phyloP scores from a whole-genome alignment of 2,888 invertebrate species.

The Sinohyriopsis cumingii region DNA sequence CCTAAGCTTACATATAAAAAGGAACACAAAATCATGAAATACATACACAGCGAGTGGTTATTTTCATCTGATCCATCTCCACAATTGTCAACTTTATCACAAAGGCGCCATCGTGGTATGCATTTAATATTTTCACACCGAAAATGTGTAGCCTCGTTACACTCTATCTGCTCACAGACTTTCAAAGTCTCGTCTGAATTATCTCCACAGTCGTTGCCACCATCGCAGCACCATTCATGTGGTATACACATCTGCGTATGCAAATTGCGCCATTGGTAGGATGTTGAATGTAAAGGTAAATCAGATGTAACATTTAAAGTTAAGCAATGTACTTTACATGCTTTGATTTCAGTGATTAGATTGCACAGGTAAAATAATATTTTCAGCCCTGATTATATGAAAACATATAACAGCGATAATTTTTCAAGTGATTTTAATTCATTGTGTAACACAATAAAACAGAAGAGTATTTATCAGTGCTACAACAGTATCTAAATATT shows the following conservation, averaged over 20 bases:
- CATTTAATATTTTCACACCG: conserved; percentile 66
- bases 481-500: too few species aligned
- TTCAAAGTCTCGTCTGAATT: conserved; percentile 65
- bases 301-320: too few species aligned
- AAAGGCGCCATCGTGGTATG: conserved; percentile 76
- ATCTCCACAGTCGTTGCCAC: conserved; percentile 69
- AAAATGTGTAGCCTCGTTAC: conserved; percentile 53
- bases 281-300: too few species aligned
- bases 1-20: too few species aligned
- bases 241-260: conserved; percentile 76
- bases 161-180: conserved; percentile 57
- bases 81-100: conserved; percentile 86
- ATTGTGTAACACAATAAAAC: too few species aligned
- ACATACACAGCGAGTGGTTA: conserved; percentile 13
- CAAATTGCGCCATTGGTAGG: background rate
- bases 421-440: too few species aligned
- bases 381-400: too few species aligned
- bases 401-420: too few species aligned
- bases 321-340: too few species aligned
- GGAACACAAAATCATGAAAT: background rate
- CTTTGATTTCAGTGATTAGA: too few species aligned
- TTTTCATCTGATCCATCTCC: conserved; percentile 77
- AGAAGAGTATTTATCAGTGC: too few species aligned
- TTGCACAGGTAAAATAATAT: too few species aligned
- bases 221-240: conserved; percentile 64